These are phyloP conservation scores for Hyposoter didymator DNA, from an alignment of 2,888 invertebrate species.

Conservation along the genomic window DNA sequence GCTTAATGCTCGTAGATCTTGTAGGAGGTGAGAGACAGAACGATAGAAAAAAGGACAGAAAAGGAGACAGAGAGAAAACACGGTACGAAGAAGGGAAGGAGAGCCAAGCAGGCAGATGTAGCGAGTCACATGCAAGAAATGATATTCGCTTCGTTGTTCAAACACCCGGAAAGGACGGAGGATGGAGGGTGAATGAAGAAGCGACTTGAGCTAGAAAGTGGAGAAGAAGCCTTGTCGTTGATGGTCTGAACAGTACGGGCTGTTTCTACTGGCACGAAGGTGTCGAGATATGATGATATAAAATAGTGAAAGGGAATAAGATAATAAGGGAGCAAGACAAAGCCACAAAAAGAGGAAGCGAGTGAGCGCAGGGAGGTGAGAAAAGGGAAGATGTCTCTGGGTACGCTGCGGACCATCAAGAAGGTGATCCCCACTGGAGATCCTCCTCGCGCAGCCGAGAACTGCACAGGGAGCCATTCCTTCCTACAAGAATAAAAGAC, in stretches of 20 bases:
- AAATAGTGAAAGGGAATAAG: conserved; percentile 8
- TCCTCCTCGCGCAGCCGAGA: conserved; percentile 19
- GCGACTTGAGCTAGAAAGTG: conserved; percentile 23
- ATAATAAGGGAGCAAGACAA: conserved; percentile 12
- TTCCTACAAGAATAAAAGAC: conserved; percentile 5
- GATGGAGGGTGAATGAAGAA: conserved; percentile 42
- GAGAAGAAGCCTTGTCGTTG: conserved; percentile 34
- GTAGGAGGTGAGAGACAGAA: not conserved
- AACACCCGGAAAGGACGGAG: conserved; percentile 62
- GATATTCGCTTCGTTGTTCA: conserved; percentile 73
- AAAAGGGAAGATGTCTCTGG: not conserved
- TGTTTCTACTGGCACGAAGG: conserved; percentile 36
- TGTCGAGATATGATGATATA: conserved; percentile 42
- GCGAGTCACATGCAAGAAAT: conserved; percentile 64
- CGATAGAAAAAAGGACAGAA: not conserved
- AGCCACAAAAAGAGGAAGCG: conserved; percentile 13
- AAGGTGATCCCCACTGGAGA: conserved; percentile 35
- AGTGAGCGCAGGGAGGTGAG: not conserved
- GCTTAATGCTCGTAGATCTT: not conserved
- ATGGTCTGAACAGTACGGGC: conserved; percentile 26
- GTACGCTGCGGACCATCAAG: conserved; percentile 17
- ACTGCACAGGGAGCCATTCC: conserved; percentile 29
- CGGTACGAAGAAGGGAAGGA: not conserved
- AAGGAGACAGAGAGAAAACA: not conserved
- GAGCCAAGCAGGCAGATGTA: not conserved